Evolutionary conservation across 2,888 invertebrate genomes (phyloP), one percentile per base, ranked within the genome.

Genomic region (Heliconius erato): DNA sequence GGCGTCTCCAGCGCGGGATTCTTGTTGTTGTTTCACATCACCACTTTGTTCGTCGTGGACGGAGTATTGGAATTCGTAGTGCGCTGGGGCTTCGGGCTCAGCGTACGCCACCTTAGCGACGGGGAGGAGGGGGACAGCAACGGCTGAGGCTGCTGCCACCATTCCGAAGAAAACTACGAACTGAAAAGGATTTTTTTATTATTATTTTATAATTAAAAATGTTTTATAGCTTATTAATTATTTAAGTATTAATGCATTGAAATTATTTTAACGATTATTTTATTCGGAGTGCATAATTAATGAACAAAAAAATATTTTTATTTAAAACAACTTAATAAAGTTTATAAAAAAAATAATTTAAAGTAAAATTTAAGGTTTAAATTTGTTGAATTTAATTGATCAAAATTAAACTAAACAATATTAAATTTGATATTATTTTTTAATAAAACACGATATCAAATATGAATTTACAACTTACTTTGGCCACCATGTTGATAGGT

Each of bases 11-110:
- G 89, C 87, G 85, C 96, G 95, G 77, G 91, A 87, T 86, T 96
- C 96, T 86, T 94, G 91, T 90, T 96, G 96, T 86, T 95, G 91
- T 88, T 96, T 96, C 85, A 95, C 89, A 89, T 96, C 96, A 3
- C 96, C 95, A 88, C 89, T 93, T 88, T 93, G 93, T 2, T 89
- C 87, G 86, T 96, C 96, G 83, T 95, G 94, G 80, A 96, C 95
- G 82, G 94, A 93, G 91, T 96, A 95, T 49, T 90, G 89, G 91
- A 92, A 95, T 80, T 94, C 93, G 90, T 95, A 95, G 85, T 94
- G 91, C 7, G 94, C 94, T 44, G 94, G 94, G 2, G 90, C 91
- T 83, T 94, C 92, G 9, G 90, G 89, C 81, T 94, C 91, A 1
- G 91, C 92, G 88, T 94, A 92, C 28, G 91, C 91, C 35, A 91